Evolutionary conservation across 2,888 invertebrate genomes (phyloP).

Genomic region (Branchipolynoe longqiensis): DNA sequence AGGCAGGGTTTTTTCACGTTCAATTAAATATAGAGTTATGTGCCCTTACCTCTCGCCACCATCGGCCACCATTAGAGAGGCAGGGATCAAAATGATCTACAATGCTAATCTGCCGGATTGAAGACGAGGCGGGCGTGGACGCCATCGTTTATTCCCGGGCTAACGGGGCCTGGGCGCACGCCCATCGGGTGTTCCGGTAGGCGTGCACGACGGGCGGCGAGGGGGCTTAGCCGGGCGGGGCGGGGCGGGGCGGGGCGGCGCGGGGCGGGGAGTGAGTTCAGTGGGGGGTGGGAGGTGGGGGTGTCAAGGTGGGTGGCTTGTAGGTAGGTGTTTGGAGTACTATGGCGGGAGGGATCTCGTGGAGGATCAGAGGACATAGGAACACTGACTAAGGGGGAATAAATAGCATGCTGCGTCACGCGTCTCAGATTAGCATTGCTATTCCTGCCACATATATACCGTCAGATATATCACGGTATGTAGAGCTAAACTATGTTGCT

Average conservation of each 20-base stretch:
- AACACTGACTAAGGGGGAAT: too few relatives aligned
- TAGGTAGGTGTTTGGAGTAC: not conserved
- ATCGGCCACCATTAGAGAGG: constrained; percentile 11
- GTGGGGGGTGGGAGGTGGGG: not conserved
- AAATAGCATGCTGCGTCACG: too few relatives aligned
- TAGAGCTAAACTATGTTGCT: too few relatives aligned
- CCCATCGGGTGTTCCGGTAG: not conserved
- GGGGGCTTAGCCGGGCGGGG: not conserved
- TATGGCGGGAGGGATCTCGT: too few relatives aligned
- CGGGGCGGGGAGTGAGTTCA: not conserved
- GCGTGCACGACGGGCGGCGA: not conserved
- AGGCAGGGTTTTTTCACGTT: constrained; percentile 38
- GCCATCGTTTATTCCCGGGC: constrained; percentile 43
- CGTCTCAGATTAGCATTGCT: too few relatives aligned
- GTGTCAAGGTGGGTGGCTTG: not conserved
- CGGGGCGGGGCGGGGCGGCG: constrained; percentile 9
- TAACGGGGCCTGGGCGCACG: constrained; percentile 8
- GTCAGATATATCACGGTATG: too few relatives aligned
- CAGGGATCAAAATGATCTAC: constrained; percentile 45
- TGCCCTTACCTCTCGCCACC: not conserved
- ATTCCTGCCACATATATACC: too few relatives aligned
- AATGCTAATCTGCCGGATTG: constrained; percentile 44
- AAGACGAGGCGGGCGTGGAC: constrained; percentile 17
- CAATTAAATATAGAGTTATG: constrained; percentile 46
- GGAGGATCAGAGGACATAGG: not conserved